Base-by-base conservation (phyloP, 2,797 vertebrate genomes). In the Trematocara caparti region DNA sequence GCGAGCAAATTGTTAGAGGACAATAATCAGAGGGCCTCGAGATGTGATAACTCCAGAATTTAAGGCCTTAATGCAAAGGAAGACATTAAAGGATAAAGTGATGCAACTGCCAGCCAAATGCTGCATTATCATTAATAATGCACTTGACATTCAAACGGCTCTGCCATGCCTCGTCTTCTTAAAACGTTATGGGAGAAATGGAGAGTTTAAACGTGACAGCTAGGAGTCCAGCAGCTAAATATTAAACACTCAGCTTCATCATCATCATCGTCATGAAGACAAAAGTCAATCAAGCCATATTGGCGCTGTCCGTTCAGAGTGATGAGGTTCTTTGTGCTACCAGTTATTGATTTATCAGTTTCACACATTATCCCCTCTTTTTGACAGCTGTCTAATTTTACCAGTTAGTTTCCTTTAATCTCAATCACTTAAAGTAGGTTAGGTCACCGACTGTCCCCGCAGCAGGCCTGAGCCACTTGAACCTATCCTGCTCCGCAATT, bases 41-140 rank as follows among this genome's bases (percentile, higher is more conserved):
- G 82, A 76, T 53, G 78, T 48, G 71, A 84, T 89, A 83, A 88
- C 48, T 78, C 57, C 72, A 81, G 51, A 84, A 66, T 86, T 75
- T 73, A 75, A 38, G 77, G 64, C 64, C 5, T 80, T 71, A 53
- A 83, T 81, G 75, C 45, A 85, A 83, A 86, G 75, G 4, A 69
- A 71, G 14, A 47, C 48, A 76, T 66, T 66, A 69, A 77, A 83
- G 43, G 30, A 75, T 75, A 53, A 83, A 88, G 76, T 85, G 80
- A 79, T 77, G 83, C 87, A 85, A 89, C 84, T 86, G 85, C 72
- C 79, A 36, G 75, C 83, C 90, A 88, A 91, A 91, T 82, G 86
- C 82, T 92, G 84, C 90, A 84, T 92, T 89, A 94, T 90, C 92
- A 93, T 92, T 90, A 92, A 89, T 92, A 90, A 94, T 87, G 90